Evolutionary conservation across 2,113 vertebrate genomes (phyloP), one percentile per base, ranked within the genome.

Genomic region (Aptenodytes patagonicus): DNA sequence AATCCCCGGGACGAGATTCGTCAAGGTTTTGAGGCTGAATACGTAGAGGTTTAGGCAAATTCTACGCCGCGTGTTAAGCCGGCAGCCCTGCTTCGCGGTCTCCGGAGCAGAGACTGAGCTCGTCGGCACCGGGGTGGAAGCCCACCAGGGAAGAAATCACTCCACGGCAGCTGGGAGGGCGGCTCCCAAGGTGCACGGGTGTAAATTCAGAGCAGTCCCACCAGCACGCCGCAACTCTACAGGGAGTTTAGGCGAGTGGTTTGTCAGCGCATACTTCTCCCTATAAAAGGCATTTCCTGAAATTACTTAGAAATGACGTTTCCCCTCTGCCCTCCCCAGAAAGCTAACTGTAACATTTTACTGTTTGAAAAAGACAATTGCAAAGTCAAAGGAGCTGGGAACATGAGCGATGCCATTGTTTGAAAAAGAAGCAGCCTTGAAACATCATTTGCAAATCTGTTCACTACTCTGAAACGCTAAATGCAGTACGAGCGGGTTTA

Each of bases 351-450:
- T 73, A 87, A 19, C 40, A 10, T 85, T 95, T 82, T 73, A 51
- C 46, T 54, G 49, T 69, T 49, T 34, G 87, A 80, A 77, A 61
- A 81, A 94, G 78, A 83, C 66, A 93, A 93, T 78, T 60, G 71
- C 83, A 22, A 92, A 96, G 89, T 96, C 97, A 92, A 96, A 97
- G 72, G 87, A 87, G 66, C 90, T 70, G 34, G 89, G 52, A 97
- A 97, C 95, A 95, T 97, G 93, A 97, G 97, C 49, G 11, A 95
- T 91, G 96, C 97, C 90, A 94, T 97, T 98, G 97, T 97, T 96
- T 73, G 94, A 69, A 69, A 91, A 87, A 93, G 85, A 93, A 97
- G 87, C 91, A 91, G 95, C 76, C 96, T 91, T 85, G 95, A 97
- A 97, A 97, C 85, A 96, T 94, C 73, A 91, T 18, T 95, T 96